Percentiles rank a stretch among this genome's conserved stretches.
phyloP scores from a whole-genome alignment of 2,113 vertebrate species.

The Otus sunia region DNA sequence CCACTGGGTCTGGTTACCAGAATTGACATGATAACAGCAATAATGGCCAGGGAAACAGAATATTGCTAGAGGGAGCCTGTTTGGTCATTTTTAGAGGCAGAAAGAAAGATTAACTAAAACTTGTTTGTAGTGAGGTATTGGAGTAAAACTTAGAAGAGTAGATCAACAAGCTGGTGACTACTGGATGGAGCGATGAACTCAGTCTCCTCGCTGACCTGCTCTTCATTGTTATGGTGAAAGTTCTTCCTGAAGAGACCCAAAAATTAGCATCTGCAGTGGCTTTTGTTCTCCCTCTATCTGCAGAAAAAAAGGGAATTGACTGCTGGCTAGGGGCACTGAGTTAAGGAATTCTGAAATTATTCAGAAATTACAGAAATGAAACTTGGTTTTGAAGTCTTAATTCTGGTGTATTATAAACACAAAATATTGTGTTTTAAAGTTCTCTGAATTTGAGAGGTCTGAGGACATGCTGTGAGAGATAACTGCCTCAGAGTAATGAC shows the following conservation, averaged over 20 bases:
- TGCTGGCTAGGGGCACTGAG: background rate
- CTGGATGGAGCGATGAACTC: background rate
- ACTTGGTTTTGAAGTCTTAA: background rate
- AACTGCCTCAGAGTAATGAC: background rate
- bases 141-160: background rate
- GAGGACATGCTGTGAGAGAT: background rate
- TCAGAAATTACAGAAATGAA: background rate
- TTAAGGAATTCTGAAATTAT: background rate
- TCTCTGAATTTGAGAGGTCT: background rate
- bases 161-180: background rate
- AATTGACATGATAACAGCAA: accelerated
- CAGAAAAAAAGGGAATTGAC: background rate
- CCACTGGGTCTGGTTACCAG: background rate
- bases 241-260: background rate
- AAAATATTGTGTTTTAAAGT: background rate
- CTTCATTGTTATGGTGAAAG: background rate
- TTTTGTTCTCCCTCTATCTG: background rate
- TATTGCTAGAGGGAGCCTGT: background rate
- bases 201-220: background rate
- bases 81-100: background rate
- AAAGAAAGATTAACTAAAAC: background rate
- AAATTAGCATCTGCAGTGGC: background rate
- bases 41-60: background rate
- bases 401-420: background rate
- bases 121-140: background rate